phyloP scores from a whole-genome alignment of 2,888 invertebrate species.

The Agrilus biguttatus region DNA sequence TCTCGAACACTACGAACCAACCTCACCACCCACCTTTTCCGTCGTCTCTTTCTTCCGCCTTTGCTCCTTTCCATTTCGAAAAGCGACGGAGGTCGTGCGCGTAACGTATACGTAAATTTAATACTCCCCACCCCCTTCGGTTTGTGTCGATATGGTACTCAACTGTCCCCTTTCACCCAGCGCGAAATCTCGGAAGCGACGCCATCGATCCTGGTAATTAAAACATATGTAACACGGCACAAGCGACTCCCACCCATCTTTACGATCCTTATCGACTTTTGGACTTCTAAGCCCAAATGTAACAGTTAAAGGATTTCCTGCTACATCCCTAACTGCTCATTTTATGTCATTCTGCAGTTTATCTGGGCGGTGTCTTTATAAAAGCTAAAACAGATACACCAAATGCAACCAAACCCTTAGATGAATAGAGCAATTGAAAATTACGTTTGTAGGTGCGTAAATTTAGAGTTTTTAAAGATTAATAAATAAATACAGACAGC shows the following conservation, averaged over 20 bases:
- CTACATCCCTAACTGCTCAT: too few species aligned
- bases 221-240: slow-evolving; percentile 28
- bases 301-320: too few species aligned
- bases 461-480: too few species aligned
- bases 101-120: not conserved
- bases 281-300: not conserved
- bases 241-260: slow-evolving; percentile 4
- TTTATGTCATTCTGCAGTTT: too few species aligned
- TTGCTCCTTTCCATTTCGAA: slow-evolving; percentile 24
- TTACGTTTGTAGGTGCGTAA: too few species aligned
- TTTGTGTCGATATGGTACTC: slow-evolving; percentile 11
- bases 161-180: slow-evolving; percentile 7
- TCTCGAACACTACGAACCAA: slow-evolving; percentile 12
- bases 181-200: slow-evolving; percentile 24
- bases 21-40: slow-evolving; percentile 16
- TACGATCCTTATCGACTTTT: not conserved
- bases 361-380: too few species aligned
- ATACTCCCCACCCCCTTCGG: too few species aligned
- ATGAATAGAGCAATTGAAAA: too few species aligned
- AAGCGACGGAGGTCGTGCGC: slow-evolving; percentile 11
- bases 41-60: slow-evolving; percentile 15
- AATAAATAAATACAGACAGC: too few species aligned
- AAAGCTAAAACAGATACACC: too few species aligned
- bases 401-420: too few species aligned
- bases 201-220: slow-evolving; percentile 31